A percentile compares a stretch with the other conserved stretches of the same genome.
These are phyloP conservation scores for Heliconius hermathena DNA, from an alignment of 1,140 invertebrate species.

Conservation along the genomic window DNA sequence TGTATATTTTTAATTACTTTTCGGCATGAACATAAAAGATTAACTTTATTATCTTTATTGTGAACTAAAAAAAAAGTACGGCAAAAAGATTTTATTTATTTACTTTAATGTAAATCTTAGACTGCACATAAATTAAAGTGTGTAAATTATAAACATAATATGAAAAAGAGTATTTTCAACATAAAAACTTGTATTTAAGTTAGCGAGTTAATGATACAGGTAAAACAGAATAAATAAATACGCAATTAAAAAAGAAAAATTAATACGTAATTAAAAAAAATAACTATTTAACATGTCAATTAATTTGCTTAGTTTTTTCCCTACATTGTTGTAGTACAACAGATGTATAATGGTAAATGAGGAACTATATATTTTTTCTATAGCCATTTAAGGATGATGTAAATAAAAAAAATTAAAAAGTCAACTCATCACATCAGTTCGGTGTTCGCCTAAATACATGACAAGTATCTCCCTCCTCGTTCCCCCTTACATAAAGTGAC, in stretches of 20 bases:
- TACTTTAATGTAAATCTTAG: background rate
- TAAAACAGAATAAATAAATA: conserved; percentile 10
- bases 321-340: conserved; percentile 29
- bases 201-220: background rate
- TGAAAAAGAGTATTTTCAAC: background rate
- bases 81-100: background rate
- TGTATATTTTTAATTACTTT: too few relatives aligned
- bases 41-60: background rate
- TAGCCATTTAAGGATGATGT: background rate
- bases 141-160: background rate
- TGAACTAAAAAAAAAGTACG: background rate
- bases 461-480: conserved; percentile 75
- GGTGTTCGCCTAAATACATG: conserved; percentile 80
- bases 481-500: conserved; percentile 76
- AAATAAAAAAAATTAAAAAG: conserved; percentile 75
- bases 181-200: background rate
- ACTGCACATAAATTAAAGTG: background rate
- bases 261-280: background rate
- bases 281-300: conserved; percentile 1
- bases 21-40: background rate
- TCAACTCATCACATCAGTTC: conserved; percentile 68
- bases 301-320: conserved; percentile 13
- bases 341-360: background rate
- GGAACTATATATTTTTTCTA: background rate
- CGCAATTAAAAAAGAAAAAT: conserved; percentile 6